Percentiles rank a stretch among this genome's conserved stretches.
phyloP scores from a whole-genome alignment of 2,888 invertebrate species.

The Metallyticus violacea region DNA sequence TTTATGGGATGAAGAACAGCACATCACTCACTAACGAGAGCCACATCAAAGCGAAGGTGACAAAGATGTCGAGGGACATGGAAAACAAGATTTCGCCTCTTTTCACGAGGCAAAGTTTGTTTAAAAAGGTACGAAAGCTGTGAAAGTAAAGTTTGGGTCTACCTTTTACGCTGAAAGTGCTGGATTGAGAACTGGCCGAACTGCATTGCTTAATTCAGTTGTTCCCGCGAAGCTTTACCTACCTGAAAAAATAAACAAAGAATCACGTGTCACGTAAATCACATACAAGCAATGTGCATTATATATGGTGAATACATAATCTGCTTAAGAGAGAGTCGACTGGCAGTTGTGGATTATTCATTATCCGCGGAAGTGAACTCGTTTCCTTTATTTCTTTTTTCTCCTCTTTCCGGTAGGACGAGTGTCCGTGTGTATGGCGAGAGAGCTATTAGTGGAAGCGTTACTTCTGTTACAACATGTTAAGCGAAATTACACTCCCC shows the following conservation, averaged over 20 bases:
- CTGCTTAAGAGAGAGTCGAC: neutral
- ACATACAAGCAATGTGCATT: neutral
- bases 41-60: neutral
- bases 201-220: neutral
- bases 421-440: neutral
- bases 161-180: neutral
- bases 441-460: neutral
- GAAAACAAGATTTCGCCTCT: neutral
- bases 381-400: too few species aligned
- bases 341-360: neutral
- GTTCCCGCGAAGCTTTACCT: neutral
- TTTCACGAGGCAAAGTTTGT: neutral
- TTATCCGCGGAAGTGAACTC: neutral
- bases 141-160: neutral
- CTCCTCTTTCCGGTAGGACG: neutral
- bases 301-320: neutral
- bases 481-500: neutral
- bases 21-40: neutral
- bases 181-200: neutral
- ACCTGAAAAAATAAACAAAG: conserved; percentile 2
- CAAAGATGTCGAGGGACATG: neutral
- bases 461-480: neutral
- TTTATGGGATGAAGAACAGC: neutral
- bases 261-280: neutral
- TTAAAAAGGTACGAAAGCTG: neutral